Evolutionary conservation across 2,797 vertebrate genomes (phyloP), one percentile per base, ranked within the genome.

Genomic region (Mastacembelus armatus): DNA sequence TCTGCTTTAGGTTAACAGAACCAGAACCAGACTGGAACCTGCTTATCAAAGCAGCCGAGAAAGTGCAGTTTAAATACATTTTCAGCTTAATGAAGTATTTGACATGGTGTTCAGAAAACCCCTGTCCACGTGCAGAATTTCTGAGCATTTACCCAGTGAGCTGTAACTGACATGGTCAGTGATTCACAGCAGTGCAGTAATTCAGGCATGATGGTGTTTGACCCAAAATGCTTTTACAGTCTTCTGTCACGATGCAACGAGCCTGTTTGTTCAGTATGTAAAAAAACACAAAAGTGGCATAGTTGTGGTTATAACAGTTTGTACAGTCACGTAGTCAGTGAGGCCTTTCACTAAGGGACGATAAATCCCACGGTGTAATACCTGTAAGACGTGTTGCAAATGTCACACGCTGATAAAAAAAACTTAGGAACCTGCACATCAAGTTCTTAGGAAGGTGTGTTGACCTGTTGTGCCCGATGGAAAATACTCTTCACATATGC

Each of bases 1-100:
- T 38, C 0, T 29, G 47, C n/a, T 51, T 43, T 4, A 50, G 57
- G 61, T 49, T 62, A 4, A 63, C 32, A 71, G 40, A 27, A 59
- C 43, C 57, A 62, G 42, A 73, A 72, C 69, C 52, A 16, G 22
- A 16, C 38, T 26, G 12, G 21, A 22, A 33, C 24, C 29, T 21
- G 24, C 27, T n/a, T 21, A 11, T 12, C 39, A 39, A 51, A 36
- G 22, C n/a, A 35, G 6, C 3, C 27, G 42, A 38, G 24, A 14
- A 42, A 18, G 24, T n/a, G 30, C n/a, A 19, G 36, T 22, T 29
- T 7, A n/a, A n/a, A 18, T 10, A 18, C 21, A 43, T 54, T 12
- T 44, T 24, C 51, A 33, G 39, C 6, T 2, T 5, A 15, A 35
- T 2, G 52, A 15, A 58, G 5, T 16, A 14, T 11, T 15, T 14